Conservation (phyloP, 2,888 invertebrate species). For the Sicus ferrugineus region DNA sequence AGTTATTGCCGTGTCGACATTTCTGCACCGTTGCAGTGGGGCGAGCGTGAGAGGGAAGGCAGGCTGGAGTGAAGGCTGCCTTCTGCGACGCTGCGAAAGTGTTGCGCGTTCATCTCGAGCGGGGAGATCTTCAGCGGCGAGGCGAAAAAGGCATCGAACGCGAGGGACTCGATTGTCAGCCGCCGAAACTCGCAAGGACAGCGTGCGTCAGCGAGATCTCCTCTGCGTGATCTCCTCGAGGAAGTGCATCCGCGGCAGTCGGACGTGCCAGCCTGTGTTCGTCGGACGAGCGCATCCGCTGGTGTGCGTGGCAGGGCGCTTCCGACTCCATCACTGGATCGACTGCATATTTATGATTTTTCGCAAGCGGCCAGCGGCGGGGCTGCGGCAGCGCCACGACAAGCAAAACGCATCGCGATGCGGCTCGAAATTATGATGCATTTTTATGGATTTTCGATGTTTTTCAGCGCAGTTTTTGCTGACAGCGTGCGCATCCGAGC, state of each 20-base stretch:
- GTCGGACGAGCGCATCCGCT: neutral
- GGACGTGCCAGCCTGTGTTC: neutral
- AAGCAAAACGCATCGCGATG: slow-evolving; percentile 31
- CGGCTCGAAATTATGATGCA: slow-evolving; percentile 62
- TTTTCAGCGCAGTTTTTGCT: slow-evolving; percentile 48
- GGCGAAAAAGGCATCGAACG: neutral
- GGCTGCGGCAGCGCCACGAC: slow-evolving; percentile 13
- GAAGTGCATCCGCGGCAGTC: neutral
- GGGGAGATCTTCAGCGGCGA: neutral
- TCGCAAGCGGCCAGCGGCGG: neutral
- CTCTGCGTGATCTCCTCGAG: slow-evolving; percentile 14
- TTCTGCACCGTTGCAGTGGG: neutral
- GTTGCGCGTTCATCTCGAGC: neutral
- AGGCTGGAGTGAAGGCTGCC: neutral
- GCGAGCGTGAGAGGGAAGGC: too few species aligned
- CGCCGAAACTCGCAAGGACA: neutral
- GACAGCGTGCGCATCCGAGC: slow-evolving; percentile 44
- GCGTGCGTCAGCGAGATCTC: slow-evolving; percentile 1
- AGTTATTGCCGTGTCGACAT: neutral
- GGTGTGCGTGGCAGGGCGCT: neutral
- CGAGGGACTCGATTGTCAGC: neutral
- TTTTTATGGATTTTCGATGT: slow-evolving; percentile 65
- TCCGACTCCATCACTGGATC: neutral
- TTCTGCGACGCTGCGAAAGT: neutral
- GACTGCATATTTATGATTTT: slow-evolving; percentile 23